phyloP scores from a whole-genome alignment of 1,140 invertebrate species.

The Microvelia longipes region DNA sequence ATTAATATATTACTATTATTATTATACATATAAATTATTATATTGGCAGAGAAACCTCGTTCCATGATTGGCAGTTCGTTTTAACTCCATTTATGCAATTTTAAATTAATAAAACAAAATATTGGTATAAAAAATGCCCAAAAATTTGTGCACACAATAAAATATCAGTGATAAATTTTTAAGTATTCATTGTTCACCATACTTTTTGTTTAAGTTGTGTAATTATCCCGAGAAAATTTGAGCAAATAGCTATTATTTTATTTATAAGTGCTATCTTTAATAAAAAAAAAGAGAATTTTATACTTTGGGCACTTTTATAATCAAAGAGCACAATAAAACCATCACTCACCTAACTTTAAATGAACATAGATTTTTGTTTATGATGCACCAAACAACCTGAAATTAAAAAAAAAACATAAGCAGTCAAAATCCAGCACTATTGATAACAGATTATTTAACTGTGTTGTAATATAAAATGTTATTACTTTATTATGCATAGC shows the following conservation, averaged over 20 bases:
- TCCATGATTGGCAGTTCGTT: too few species aligned
- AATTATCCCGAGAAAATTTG: background rate
- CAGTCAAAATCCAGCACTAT: too few species aligned
- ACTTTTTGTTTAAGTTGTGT: background rate
- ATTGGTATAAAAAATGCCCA: too few species aligned
- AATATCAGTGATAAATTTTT: background rate
- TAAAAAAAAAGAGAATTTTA: background rate
- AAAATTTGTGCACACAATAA: too few species aligned
- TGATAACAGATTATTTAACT: too few species aligned
- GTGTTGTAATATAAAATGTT: too few species aligned
- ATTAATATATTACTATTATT: too few species aligned
- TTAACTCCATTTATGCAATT: too few species aligned
- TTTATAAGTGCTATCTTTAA: background rate
- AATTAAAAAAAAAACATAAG: conserved; percentile 16
- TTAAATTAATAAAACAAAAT: too few species aligned
- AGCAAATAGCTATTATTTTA: background rate
- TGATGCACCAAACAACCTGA: background rate
- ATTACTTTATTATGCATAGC: too few species aligned
- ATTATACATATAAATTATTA: too few species aligned
- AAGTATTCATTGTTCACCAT: background rate
- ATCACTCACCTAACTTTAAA: conserved; percentile 1
- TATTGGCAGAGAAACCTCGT: too few species aligned
- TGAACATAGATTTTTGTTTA: background rate
- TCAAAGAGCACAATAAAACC: conserved; percentile 10
- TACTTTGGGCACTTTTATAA: background rate